These are phyloP conservation scores for Chymomyza fuscimana DNA, from an alignment of 2,888 invertebrate species.

Conservation along the genomic window DNA sequence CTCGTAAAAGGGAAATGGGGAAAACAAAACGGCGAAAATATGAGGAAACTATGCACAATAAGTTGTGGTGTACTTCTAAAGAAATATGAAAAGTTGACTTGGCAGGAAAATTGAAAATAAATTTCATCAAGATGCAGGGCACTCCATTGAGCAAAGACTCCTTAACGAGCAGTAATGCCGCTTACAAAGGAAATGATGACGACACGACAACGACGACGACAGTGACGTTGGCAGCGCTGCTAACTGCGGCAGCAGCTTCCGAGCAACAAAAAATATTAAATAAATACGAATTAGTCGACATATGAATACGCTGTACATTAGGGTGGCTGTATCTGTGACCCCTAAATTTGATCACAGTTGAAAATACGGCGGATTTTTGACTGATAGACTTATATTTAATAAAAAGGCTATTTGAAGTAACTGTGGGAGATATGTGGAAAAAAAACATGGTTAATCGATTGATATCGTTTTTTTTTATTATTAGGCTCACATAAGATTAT, in stretches of 20 bases:
- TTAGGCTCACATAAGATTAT: no score
- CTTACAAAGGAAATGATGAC: neutral
- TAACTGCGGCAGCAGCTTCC: neutral
- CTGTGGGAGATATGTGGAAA: no score
- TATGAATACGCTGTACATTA: no score
- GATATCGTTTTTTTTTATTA: no score
- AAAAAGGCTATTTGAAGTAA: no score
- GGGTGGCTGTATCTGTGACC: no score
- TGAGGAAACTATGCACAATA: conserved; percentile 52
- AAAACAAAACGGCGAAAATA: conserved; percentile 52
- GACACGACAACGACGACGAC: neutral
- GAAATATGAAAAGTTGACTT: conserved; percentile 41
- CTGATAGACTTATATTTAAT: no score
- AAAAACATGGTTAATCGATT: no score
- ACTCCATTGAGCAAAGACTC: neutral
- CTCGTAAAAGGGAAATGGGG: conserved; percentile 2
- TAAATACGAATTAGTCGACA: no score
- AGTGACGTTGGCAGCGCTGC: neutral
- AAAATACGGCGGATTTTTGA: no score
- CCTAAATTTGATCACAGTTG: no score
- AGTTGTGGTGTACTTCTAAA: conserved; percentile 19
- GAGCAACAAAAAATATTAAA: neutral
- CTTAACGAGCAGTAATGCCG: conserved; percentile 6
- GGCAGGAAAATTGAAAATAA: conserved; percentile 64
- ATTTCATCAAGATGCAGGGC: conserved; percentile 39